Conservation (phyloP, 2,113 vertebrate species). For the Plotosus lineatus region DNA sequence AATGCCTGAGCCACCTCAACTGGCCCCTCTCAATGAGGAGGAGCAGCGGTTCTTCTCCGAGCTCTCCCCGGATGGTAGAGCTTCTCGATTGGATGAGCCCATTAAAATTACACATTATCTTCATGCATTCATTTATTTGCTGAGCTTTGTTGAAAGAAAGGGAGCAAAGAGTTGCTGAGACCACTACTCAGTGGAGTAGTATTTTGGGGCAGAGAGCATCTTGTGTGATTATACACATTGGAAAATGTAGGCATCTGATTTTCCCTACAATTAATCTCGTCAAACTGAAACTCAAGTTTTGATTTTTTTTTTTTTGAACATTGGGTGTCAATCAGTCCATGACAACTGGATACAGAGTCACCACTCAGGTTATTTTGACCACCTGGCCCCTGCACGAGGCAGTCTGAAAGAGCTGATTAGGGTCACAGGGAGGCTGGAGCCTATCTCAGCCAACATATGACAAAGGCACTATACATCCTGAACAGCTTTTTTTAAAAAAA, state of each 20-base stretch:
- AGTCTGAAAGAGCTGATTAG: slow-evolving; percentile 64
- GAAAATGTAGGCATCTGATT: slow-evolving; percentile 65
- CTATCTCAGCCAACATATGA: too few species aligned
- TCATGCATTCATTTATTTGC: too few species aligned
- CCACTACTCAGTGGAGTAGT: slow-evolving; percentile 9
- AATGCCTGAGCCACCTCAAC: too few species aligned
- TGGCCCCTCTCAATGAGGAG: too few species aligned
- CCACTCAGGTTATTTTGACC: slow-evolving; percentile 70
- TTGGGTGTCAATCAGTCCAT: slow-evolving; percentile 78
- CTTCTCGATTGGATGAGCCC: too few species aligned
- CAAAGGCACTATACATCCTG: too few species aligned
- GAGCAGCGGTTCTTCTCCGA: too few species aligned
- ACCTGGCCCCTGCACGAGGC: slow-evolving; percentile 56
- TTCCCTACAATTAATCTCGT: slow-evolving; percentile 70
- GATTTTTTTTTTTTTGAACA: slow-evolving; percentile 76
- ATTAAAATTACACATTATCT: neutral
- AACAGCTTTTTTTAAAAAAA: too few species aligned
- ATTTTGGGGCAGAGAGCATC: neutral
- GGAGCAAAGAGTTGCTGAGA: neutral
- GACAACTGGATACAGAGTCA: slow-evolving; percentile 75
- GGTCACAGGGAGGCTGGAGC: too few species aligned
- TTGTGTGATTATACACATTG: slow-evolving; percentile 62
- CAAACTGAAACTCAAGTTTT: slow-evolving; percentile 70
- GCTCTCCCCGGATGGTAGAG: too few species aligned
- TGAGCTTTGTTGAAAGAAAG: slow-evolving; percentile 17